Percentiles rank a stretch among this genome's conserved stretches.
Conservation (phyloP, 2,113 vertebrate species). For the Pycnonotus jocosus region DNA sequence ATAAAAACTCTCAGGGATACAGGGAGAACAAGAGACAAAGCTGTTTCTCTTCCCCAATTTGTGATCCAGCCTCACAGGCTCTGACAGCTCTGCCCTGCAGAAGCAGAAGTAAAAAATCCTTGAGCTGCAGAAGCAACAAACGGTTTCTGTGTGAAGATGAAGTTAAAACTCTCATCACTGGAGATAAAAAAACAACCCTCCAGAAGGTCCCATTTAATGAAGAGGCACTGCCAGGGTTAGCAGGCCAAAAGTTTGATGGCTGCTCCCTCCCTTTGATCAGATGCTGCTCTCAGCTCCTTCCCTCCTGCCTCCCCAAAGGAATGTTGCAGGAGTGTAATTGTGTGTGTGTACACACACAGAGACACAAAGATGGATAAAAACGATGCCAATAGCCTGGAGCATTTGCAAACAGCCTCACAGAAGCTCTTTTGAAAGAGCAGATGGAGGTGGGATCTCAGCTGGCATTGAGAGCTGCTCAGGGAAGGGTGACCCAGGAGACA, state of each 20-base stretch:
- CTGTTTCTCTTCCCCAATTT: background rate
- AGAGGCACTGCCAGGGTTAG: conserved; percentile 6
- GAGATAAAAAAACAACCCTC: background rate
- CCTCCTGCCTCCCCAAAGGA: background rate
- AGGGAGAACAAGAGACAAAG: background rate
- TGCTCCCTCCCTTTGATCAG: conserved; percentile 21
- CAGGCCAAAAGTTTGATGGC: background rate
- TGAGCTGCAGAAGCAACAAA: background rate
- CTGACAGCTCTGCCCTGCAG: background rate
- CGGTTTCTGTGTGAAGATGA: background rate
- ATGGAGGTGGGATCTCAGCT: conserved; percentile 1
- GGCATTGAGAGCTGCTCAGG: rapidly evolving
- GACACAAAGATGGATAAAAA: background rate
- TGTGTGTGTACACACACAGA: background rate
- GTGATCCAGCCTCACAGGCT: background rate
- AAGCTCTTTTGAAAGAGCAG: background rate
- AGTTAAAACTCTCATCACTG: background rate
- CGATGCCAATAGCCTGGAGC: conserved; percentile 47
- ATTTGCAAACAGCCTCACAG: conserved; percentile 28
- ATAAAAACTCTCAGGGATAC: background rate
- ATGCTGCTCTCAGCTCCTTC: background rate
- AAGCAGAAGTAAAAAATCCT: background rate
- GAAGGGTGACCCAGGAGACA: background rate
- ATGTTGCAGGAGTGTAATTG: background rate
- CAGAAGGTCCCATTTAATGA: conserved; percentile 8